Conservation (phyloP, 2,113 vertebrate species). For the Panurus biarmicus region DNA sequence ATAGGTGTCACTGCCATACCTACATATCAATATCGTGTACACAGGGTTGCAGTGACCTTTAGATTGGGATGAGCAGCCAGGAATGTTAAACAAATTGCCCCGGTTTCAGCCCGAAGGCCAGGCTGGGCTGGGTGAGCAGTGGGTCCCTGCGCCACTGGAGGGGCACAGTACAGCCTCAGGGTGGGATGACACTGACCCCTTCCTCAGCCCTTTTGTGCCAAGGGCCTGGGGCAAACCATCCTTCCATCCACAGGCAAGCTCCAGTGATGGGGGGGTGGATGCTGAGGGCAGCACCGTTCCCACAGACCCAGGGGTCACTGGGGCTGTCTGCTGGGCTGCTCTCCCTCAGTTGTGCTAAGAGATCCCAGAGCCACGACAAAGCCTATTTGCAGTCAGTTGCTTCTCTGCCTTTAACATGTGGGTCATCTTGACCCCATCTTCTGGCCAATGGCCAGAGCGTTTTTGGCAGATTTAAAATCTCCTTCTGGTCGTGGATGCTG, state of each 20-base stretch:
- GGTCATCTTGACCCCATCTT: constrained; percentile 56
- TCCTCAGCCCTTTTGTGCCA: fast-evolving
- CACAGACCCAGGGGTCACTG: fast-evolving
- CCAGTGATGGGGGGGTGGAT: fast-evolving
- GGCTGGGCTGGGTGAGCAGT: not conserved
- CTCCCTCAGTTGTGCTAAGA: not conserved
- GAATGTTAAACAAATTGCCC: constrained; percentile 44
- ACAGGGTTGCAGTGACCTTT: constrained; percentile 31
- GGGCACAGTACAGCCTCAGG: fast-evolving
- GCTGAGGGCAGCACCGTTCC: not conserved
- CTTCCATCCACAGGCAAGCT: not conserved
- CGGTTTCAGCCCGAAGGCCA: not conserved
- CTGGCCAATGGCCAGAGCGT: not conserved
- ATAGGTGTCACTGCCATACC: not conserved
- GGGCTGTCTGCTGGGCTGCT: not conserved
- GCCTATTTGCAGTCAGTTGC: not conserved
- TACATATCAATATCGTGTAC: not conserved
- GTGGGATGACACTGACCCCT: not conserved
- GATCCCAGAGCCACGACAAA: not conserved
- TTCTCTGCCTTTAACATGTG: constrained; percentile 12
- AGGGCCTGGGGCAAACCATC: not conserved
- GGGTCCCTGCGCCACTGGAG: not conserved
- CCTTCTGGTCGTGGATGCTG: not conserved
- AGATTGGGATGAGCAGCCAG: constrained; percentile 42
- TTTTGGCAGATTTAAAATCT: constrained; percentile 44